These are phyloP conservation scores for Drosophila busckii DNA, from an alignment of 1,140 invertebrate species.

Conservation along the genomic window DNA sequence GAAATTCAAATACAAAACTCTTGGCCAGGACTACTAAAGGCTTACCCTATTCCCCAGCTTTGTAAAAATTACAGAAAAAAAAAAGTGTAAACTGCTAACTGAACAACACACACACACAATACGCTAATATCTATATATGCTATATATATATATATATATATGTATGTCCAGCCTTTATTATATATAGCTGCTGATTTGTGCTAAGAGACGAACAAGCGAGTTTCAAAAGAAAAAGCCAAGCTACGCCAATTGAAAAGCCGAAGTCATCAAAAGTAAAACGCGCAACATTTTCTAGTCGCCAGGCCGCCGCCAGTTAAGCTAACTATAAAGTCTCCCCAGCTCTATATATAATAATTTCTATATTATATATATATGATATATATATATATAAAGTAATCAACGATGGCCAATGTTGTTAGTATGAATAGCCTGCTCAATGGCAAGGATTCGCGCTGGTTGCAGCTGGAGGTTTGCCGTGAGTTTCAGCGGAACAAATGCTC, in stretches of 20 bases:
- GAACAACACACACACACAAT: slow-evolving; percentile 16
- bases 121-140: slow-evolving; percentile 38
- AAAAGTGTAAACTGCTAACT: slow-evolving; percentile 28
- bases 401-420: slow-evolving; percentile 96
- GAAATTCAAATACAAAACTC: slow-evolving; percentile 46
- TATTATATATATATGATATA: slow-evolving; percentile 26
- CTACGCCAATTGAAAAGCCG: slow-evolving; percentile 13
- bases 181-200: slow-evolving; percentile 37
- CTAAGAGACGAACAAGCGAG: slow-evolving; percentile 35
- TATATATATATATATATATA: slow-evolving; percentile 32
- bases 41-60: slow-evolving; percentile 52
- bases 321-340: slow-evolving; percentile 29
- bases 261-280: slow-evolving; percentile 38
- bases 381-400: slow-evolving; percentile 34
- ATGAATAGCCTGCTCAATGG: slow-evolving; percentile 98
- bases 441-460: slow-evolving; percentile 99
- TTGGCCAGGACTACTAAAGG: slow-evolving; percentile 52
- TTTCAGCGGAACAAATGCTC: slow-evolving; percentile 99
- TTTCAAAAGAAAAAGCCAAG: slow-evolving; percentile 3
- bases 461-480: slow-evolving; percentile 99
- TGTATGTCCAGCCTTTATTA: too few species aligned
- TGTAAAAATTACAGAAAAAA: slow-evolving; percentile 40
- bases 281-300: slow-evolving; percentile 59
- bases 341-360: slow-evolving; percentile 6
- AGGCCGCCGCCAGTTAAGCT: slow-evolving; percentile 40